A percentile compares a stretch with the other conserved stretches of the same genome.
phyloP scores from a whole-genome alignment of 2,797 vertebrate genomes.

The Emys orbicularis region DNA sequence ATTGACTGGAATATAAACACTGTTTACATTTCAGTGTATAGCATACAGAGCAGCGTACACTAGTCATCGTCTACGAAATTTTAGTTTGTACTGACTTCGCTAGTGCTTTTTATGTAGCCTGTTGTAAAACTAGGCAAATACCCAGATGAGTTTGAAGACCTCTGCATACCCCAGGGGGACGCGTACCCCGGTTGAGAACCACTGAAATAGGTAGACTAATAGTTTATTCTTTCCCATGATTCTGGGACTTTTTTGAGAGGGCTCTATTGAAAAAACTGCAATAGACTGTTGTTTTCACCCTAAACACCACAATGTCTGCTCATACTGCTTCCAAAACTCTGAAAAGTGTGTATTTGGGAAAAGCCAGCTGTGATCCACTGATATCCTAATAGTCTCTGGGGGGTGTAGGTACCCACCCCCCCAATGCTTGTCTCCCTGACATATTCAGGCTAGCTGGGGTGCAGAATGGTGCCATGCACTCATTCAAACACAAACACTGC shows the following conservation, averaged over 20 bases:
- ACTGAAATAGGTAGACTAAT: background rate
- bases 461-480: background rate
- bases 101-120: too few relatives aligned
- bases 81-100: too few relatives aligned
- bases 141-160: too few relatives aligned
- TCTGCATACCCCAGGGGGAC: too few relatives aligned
- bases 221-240: background rate
- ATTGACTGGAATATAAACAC: too few relatives aligned
- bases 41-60: too few relatives aligned
- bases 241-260: background rate
- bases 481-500: background rate
- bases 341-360: background rate
- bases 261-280: background rate
- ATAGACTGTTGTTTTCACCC: accelerated
- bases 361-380: background rate
- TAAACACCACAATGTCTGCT: background rate
- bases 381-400: background rate
- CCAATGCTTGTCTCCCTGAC: background rate
- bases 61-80: too few relatives aligned
- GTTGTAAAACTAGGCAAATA: too few relatives aligned
- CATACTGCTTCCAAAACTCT: background rate
- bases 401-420: too few relatives aligned
- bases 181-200: too few relatives aligned
- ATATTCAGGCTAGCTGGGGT: background rate
- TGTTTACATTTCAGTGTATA: too few relatives aligned